These are phyloP conservation scores for Bilobella aurantiaca DNA, from an alignment of 1,140 invertebrate genomes.

Conservation along the genomic window DNA sequence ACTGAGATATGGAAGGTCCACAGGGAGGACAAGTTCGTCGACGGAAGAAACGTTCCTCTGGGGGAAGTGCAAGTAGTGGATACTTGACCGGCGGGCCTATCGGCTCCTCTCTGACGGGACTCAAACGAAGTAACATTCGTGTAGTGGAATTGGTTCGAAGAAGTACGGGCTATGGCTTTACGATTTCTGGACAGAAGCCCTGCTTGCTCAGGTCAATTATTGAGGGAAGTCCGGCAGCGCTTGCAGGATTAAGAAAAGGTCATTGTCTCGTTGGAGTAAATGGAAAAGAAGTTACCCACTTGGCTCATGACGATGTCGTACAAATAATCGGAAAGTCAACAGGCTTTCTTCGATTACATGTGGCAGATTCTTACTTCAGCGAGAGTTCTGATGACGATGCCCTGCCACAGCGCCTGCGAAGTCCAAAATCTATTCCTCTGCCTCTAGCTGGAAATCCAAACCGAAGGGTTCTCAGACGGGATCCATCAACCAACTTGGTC, in stretches of 20 bases:
- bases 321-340: slow-evolving; percentile 73
- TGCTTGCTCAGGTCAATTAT: slow-evolving; percentile 82
- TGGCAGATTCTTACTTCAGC: slow-evolving; percentile 67
- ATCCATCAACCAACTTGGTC: too few species aligned
- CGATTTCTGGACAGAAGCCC: slow-evolving; percentile 84
- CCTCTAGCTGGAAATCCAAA: slow-evolving; percentile 18
- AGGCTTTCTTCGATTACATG: slow-evolving; percentile 65
- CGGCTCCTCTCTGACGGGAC: slow-evolving; percentile 30
- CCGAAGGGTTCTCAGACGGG: too few species aligned
- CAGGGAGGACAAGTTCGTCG: slow-evolving; percentile 15
- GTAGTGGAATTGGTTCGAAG: slow-evolving; percentile 75
- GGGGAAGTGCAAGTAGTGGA: too few species aligned
- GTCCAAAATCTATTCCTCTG: neutral
- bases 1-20: neutral
- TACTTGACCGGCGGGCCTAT: slow-evolving; percentile 1
- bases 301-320: slow-evolving; percentile 85
- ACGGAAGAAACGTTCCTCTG: slow-evolving; percentile 28
- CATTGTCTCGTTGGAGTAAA: slow-evolving; percentile 87
- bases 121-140: slow-evolving; percentile 48
- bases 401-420: slow-evolving; percentile 38
- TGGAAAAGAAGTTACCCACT: slow-evolving; percentile 72
- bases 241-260: slow-evolving; percentile 73
- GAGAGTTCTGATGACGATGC: slow-evolving; percentile 71
- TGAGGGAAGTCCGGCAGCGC: slow-evolving; percentile 67
- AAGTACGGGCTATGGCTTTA: slow-evolving; percentile 78